Evolutionary conservation across 2,113 vertebrate genomes (phyloP), one percentile per base, ranked within the genome.

Genomic region (Orthonyx spaldingii): DNA sequence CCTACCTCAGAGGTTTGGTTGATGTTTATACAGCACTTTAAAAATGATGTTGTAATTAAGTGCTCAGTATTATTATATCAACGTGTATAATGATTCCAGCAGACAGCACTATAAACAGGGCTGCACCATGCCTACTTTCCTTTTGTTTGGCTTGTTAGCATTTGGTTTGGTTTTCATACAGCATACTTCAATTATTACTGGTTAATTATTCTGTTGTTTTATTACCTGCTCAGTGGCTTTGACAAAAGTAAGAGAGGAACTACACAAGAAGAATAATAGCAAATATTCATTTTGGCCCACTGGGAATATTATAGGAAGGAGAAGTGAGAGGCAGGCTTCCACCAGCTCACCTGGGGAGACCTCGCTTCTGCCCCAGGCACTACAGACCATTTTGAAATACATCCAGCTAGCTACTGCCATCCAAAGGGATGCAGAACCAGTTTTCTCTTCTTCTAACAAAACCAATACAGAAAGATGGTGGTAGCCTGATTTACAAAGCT

Each of bases 1-100:
- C 72, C 77, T 86, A 92, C 92, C 92, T 95, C 86, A 75, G 92
- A 96, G 90, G 83, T 93, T 89, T 94, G 92, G 88, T 94, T 94
- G 89, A 94, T 90, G 93, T 96, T 96, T 94, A 92, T 66, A 94
- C 44, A 96, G 88, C 72, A 39, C 88, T 93, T 93, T 89, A 89
- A 92, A 92, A 94, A 92, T 75, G 92, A 93, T 92, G 95, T 69
- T 83, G 92, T 94, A 96, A 96, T 96, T 96, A 96, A 97, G 88
- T 68, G 69, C 86, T 92, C 88, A 75, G 94, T 95, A 93, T 87
- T 96, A 96, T 87, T 93, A 89, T 95, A 95, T 95, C 93, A 97
- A 93, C 41, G 53, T 65, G 76, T 64, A 68, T 82, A 96, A 97
- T 42, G 88, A 92, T 90, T 94, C 88, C 92, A 86, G 77, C 82